Conservation (phyloP, 2,797 vertebrate genomes). For the Cichlasoma orientale region DNA sequence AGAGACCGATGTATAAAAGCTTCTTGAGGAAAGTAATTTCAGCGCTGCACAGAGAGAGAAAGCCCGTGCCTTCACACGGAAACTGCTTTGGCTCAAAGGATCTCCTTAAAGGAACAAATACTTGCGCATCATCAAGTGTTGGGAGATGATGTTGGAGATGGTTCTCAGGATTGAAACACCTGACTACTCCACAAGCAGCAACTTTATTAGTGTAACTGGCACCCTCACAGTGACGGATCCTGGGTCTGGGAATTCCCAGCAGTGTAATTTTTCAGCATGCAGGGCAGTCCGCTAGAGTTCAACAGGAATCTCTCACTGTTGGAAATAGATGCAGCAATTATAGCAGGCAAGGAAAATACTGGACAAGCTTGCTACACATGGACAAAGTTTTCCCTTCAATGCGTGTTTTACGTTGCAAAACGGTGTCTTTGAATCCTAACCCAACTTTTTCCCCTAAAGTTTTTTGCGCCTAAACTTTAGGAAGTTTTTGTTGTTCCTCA, state of each 20-base stretch:
- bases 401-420: fast-evolving
- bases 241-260: background rate
- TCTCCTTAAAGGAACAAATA: conserved; percentile 10
- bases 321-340: background rate
- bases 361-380: background rate
- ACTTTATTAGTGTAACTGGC: background rate
- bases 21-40: conserved; percentile 40
- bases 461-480: background rate
- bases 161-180: background rate
- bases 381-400: background rate
- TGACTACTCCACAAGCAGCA: background rate
- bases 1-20: conserved; percentile 40
- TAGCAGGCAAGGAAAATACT: background rate
- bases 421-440: background rate
- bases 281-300: background rate
- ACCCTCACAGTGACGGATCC: background rate
- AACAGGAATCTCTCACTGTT: background rate
- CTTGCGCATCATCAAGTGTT: background rate
- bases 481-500: no score
- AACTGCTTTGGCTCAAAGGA: conserved; percentile 30
- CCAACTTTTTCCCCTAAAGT: fast-evolving
- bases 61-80: conserved; percentile 6
- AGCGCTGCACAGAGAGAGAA: background rate
- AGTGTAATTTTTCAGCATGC: background rate
- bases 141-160: background rate